Conservation (phyloP, 2,113 vertebrate genomes). For the Grallaria varia region DNA sequence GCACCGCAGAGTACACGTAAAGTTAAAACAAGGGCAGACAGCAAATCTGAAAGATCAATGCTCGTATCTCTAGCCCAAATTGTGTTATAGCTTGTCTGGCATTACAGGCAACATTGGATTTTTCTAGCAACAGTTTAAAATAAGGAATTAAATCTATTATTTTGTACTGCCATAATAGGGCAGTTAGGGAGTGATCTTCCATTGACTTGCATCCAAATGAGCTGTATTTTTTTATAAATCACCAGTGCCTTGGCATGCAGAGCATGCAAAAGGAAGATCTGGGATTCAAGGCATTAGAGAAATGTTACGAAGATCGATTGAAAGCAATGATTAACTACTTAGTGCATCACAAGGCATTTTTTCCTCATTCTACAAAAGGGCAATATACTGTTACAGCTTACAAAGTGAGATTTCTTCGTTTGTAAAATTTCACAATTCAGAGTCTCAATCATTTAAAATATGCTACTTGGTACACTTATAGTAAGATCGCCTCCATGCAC, state of each 20-base stretch:
- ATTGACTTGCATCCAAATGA: background rate
- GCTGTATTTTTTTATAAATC: background rate
- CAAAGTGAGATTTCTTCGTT: background rate
- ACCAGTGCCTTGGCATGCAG: background rate
- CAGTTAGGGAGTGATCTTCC: background rate
- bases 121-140: background rate
- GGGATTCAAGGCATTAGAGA: background rate
- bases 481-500: background rate
- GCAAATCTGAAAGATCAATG: background rate
- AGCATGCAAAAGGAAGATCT: background rate
- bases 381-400: background rate
- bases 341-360: background rate
- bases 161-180: background rate
- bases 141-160: background rate
- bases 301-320: constrained; percentile 3
- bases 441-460: background rate
- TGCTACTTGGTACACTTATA: background rate
- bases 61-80: background rate
- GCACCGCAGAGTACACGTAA: background rate
- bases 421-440: background rate
- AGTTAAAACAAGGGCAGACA: background rate
- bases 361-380: background rate
- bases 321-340: background rate
- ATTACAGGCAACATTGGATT: background rate
- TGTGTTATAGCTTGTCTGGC: background rate